Evolutionary conservation across 1,140 invertebrate species (phyloP), one percentile per base, ranked within the genome.

Genomic region (Atta cephalotes): DNA sequence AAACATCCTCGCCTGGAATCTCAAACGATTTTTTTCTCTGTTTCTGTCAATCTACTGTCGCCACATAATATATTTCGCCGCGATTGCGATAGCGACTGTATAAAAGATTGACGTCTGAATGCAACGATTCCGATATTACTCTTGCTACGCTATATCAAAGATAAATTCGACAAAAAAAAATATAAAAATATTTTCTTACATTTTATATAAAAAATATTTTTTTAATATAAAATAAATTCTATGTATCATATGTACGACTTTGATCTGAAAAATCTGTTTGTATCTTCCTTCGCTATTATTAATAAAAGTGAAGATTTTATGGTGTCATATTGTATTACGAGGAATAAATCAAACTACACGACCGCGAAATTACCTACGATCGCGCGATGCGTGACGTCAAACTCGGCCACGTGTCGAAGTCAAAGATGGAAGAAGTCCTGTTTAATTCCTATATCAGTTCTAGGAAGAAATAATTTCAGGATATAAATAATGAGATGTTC

Each of bases 381-480:
- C 89, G 84, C 88, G 58, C 80, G 87, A 91, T 53, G 79, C 85
- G 35, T 90, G 89, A 91, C 84, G 90, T 91, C 84, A 88, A 58
- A 9, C 53, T 12, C 53, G 70, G 60, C 65, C 90, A 91, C 80
- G 85, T 85, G 90, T 91, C 89, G 63, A 89, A 85, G 76, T 91
- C 89, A 63, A 89, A 85, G 76, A 87, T 76, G 79, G 63, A 90
- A 63, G 56, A 49, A 86, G 53, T 88, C 87, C 87, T 39, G 78
- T 60, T 86, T 63, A 84, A 45, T 35, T 35, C 7, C 0, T 35
- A 5, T 35, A 6, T 49, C 70, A 51, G 66, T 88, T 90, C 79
- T 74, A 86, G 53, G 79, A 91, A 90, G 65, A 71, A 81, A 82
- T 88, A 82, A 84, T 88, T 88, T 88, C 72, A 88, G 62, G 39